phyloP scores from a whole-genome alignment of 2,888 invertebrate species.

The Tholera decimalis region DNA sequence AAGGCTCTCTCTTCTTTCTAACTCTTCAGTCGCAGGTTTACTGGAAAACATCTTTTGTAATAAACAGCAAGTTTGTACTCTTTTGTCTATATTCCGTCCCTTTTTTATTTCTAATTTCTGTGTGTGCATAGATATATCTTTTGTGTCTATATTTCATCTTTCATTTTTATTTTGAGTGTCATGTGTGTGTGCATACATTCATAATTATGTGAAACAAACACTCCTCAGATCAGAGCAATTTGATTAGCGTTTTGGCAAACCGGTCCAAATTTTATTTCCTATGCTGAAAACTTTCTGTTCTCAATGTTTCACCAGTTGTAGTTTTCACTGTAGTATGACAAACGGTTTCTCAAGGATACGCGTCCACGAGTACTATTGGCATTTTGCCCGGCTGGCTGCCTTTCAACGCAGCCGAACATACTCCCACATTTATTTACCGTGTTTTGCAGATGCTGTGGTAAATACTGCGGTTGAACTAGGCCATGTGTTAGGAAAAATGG shows the following conservation, averaged over 20 bases:
- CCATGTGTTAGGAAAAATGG: neutral
- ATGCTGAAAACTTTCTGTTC: neutral
- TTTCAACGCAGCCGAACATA: slow-evolving; percentile 40
- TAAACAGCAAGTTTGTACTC: too few relatives aligned
- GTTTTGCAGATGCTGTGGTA: slow-evolving; percentile 13
- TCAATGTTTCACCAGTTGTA: neutral
- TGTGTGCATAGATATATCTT: too few relatives aligned
- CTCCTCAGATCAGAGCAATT: slow-evolving; percentile 1
- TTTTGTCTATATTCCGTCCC: too few relatives aligned
- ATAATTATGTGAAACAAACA: neutral
- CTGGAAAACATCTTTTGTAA: too few relatives aligned
- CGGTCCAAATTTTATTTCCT: neutral
- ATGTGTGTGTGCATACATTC: too few relatives aligned
- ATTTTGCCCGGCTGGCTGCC: slow-evolving; percentile 43
- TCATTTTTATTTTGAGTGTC: too few relatives aligned
- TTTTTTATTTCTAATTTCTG: too few relatives aligned
- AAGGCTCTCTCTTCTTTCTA: too few relatives aligned
- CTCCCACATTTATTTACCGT: slow-evolving; percentile 37
- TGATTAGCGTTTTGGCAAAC: slow-evolving; percentile 25
- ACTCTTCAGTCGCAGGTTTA: too few relatives aligned
- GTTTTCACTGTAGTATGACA: slow-evolving; percentile 13
- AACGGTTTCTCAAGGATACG: slow-evolving; percentile 48
- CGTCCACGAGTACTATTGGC: slow-evolving; percentile 42
- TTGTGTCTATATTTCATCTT: too few relatives aligned
- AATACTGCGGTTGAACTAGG: slow-evolving; percentile 16